Evolutionary conservation across 2,888 invertebrate species (phyloP).

Genomic region (Pyralis farinalis): DNA sequence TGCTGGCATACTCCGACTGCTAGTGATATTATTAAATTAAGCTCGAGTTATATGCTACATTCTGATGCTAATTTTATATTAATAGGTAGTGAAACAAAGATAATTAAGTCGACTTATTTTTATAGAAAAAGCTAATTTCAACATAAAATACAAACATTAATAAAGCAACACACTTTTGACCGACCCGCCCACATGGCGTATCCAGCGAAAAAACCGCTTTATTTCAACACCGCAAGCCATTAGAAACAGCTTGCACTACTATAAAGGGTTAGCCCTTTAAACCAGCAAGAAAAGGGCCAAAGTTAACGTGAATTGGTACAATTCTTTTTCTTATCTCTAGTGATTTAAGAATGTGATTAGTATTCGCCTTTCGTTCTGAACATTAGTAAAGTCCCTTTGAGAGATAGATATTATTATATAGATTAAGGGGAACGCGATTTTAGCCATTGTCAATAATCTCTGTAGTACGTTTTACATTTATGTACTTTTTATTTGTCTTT

Average conservation of each 20-base stretch:
- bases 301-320: neutral
- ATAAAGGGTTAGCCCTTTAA: neutral
- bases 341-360: conserved; percentile 19
- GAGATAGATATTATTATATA: too few relatives aligned
- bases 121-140: too few relatives aligned
- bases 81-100: too few relatives aligned
- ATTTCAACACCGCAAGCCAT: neutral
- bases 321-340: conserved; percentile 16
- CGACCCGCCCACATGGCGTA: neutral
- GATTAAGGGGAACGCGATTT: too few relatives aligned
- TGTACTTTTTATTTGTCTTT: too few relatives aligned
- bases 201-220: neutral
- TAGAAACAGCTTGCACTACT: neutral
- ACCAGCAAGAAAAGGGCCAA: neutral
- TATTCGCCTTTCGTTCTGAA: conserved; percentile 16
- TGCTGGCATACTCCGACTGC: too few relatives aligned
- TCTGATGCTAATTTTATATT: too few relatives aligned
- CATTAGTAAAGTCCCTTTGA: conserved; percentile 18
- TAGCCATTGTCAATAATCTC: too few relatives aligned
- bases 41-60: too few relatives aligned
- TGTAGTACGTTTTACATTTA: too few relatives aligned
- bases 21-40: too few relatives aligned
- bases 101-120: too few relatives aligned
- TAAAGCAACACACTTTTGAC: neutral
- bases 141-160: neutral